These are phyloP conservation scores for Aporophyla lueneburgensis DNA, from an alignment of 2,888 invertebrate genomes.

Conservation along the genomic window DNA sequence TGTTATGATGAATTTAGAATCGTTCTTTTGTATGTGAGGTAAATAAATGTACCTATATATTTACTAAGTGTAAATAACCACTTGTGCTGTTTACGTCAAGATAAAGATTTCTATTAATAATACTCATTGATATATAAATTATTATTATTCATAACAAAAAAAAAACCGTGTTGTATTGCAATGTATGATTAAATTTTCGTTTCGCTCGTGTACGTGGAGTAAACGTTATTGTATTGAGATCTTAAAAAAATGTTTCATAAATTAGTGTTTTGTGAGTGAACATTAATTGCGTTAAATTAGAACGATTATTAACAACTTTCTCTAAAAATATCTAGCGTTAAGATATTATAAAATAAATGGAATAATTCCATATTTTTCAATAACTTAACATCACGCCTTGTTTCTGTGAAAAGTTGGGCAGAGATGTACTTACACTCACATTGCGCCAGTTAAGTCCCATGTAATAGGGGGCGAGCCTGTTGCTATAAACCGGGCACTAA, in stretches of 20 bases:
- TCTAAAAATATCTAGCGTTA: neutral
- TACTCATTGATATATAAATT: neutral
- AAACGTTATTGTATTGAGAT: neutral
- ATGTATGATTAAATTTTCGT: neutral
- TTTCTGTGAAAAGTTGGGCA: no score
- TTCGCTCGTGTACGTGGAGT: slow-evolving; percentile 8
- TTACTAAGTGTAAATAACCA: neutral
- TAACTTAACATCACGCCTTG: no score
- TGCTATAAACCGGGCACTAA: no score
- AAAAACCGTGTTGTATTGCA: neutral
- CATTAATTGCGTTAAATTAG: neutral
- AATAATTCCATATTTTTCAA: no score
- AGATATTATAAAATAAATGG: neutral
- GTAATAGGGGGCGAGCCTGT: no score
- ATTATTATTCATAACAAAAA: neutral
- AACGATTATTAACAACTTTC: neutral
- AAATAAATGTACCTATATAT: neutral
- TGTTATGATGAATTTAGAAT: neutral
- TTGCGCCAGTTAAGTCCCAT: no score
- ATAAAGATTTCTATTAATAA: slow-evolving; percentile 18
- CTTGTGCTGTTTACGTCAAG: neutral
- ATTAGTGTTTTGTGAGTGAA: neutral
- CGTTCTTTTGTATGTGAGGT: neutral
- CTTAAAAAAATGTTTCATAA: neutral
- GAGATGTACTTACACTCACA: no score